A percentile compares a stretch with the other conserved stretches of the same genome.
Conservation (phyloP, 2,888 invertebrate species). For the Oasisia sp. region DNA sequence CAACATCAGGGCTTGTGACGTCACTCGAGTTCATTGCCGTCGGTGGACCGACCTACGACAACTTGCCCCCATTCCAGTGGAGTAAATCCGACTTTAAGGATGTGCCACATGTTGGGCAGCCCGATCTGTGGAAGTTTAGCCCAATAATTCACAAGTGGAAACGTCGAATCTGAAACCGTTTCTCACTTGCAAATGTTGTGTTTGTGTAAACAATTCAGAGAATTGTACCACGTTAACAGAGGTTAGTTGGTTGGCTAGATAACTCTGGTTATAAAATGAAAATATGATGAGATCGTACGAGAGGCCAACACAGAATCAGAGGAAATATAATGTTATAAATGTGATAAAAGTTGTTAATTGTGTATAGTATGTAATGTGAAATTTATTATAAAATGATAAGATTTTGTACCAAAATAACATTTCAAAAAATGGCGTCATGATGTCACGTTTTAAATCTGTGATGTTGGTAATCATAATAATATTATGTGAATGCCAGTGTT, state of each 20-base stretch:
- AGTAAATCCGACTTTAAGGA: constrained; percentile 75
- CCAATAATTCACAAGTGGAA: constrained; percentile 65
- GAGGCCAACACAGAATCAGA: not conserved
- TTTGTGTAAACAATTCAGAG: not conserved
- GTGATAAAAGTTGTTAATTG: no score
- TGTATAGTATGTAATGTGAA: no score
- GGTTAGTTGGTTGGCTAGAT: not conserved
- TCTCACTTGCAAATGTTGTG: not conserved
- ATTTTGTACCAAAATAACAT: no score
- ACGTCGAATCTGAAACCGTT: not conserved
- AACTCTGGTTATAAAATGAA: not conserved
- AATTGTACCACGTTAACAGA: not conserved
- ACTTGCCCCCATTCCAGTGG: constrained; percentile 82
- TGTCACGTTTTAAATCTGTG: no score
- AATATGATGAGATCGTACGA: not conserved
- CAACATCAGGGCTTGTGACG: constrained; percentile 47
- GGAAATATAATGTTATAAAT: not conserved
- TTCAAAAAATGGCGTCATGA: no score
- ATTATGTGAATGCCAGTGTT: no score
- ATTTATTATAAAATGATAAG: no score
- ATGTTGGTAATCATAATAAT: no score
- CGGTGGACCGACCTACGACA: constrained; percentile 71
- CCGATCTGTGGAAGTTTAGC: constrained; percentile 79
- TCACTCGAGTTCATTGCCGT: constrained; percentile 71
- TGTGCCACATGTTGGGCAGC: constrained; percentile 77